A percentile compares a stretch with the other conserved stretches of the same genome.
phyloP scores from a whole-genome alignment of 2,888 invertebrate genomes.

The Leptopilina drosophilae region DNA sequence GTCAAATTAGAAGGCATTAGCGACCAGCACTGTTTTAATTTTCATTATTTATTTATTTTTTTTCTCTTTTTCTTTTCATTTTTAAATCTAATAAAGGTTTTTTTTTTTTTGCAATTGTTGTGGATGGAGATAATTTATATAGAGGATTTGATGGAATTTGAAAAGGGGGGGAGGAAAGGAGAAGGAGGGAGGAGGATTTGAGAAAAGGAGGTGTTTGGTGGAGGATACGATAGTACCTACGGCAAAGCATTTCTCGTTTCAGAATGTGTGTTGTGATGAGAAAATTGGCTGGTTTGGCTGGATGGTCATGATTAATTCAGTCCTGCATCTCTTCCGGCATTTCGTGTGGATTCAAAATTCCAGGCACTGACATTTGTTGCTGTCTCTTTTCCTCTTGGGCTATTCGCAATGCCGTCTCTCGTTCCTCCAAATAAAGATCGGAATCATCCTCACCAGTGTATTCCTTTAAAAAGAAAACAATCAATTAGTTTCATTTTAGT shows the following conservation, averaged over 20 bases:
- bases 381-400: slow-evolving; percentile 97
- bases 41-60: not conserved
- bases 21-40: slow-evolving; percentile 28
- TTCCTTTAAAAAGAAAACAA: slow-evolving; percentile 83
- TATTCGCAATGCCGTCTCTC: slow-evolving; percentile 90
- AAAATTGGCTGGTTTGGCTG: slow-evolving; percentile 58
- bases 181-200: too few species aligned
- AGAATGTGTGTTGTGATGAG: slow-evolving; percentile 62
- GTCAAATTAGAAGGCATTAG: slow-evolving; percentile 30
- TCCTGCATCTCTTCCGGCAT: slow-evolving; percentile 98
- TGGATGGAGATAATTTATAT: slow-evolving; percentile 58
- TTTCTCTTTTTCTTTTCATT: too few species aligned
- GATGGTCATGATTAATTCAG: slow-evolving; percentile 74
- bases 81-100: not conserved
- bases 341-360: slow-evolving; percentile 97
- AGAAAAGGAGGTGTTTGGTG: too few species aligned
- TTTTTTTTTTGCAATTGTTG: slow-evolving; percentile 51
- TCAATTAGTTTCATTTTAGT: not conserved
- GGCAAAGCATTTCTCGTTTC: slow-evolving; percentile 68
- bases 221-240: slow-evolving; percentile 72
- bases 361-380: slow-evolving; percentile 95
- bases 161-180: too few species aligned
- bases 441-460: slow-evolving; percentile 99
- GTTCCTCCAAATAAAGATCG: slow-evolving; percentile 97
- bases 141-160: slow-evolving; percentile 52